These are phyloP conservation scores for Madoqua kirkii DNA, from an alignment of 2,113 vertebrate species.

Conservation along the genomic window DNA sequence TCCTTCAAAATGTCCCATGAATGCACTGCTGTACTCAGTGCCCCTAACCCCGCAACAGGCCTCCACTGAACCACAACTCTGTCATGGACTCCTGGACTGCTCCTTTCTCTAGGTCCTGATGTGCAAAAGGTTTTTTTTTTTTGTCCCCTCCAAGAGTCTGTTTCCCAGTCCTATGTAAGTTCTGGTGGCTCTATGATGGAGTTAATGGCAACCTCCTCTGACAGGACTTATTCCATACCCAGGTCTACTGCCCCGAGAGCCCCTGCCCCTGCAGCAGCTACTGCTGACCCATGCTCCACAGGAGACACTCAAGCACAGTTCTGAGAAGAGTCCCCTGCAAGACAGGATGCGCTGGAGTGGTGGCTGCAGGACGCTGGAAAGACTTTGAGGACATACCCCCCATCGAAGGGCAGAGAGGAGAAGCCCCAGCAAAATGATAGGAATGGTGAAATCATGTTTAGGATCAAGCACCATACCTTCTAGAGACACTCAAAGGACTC, in stretches of 20 bases:
- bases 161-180: not conserved
- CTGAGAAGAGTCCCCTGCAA: not conserved
- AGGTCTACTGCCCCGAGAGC: not conserved
- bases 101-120: not conserved
- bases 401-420: not conserved
- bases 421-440: not conserved
- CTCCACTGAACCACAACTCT: not conserved
- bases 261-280: not conserved
- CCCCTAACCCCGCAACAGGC: not conserved
- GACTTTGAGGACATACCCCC: not conserved
- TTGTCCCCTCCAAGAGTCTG: not conserved
- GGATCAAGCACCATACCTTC: not conserved
- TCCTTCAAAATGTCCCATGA: not conserved
- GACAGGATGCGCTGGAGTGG: rapidly evolving
- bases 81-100: not conserved
- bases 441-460: rapidly evolving
- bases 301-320: not conserved
- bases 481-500: not conserved
- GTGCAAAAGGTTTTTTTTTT: not conserved
- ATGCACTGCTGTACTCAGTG: not conserved
- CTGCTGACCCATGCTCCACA: not conserved
- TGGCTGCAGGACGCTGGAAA: not conserved
- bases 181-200: not conserved
- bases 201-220: not conserved
- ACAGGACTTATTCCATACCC: not conserved